Conservation (phyloP, 1,140 invertebrate species). For the Lineus longissimus region DNA sequence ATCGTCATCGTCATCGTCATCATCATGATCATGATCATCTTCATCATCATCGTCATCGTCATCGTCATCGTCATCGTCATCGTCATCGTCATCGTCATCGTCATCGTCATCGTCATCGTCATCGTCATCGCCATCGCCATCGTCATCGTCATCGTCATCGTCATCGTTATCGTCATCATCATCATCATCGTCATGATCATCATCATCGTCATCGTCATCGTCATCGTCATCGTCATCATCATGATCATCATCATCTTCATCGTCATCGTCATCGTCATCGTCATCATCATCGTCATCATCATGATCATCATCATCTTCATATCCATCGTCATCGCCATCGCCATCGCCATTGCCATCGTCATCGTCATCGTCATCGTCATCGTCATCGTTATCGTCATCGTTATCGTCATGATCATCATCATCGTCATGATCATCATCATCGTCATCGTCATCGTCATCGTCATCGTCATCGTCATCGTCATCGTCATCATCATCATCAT, state of each 20-base stretch:
- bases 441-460: slow-evolving; percentile 2
- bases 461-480: slow-evolving; percentile 2
- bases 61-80: slow-evolving; percentile 1
- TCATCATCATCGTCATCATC: neutral
- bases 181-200: no score
- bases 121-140: slow-evolving; percentile 1
- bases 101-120: slow-evolving; percentile 1
- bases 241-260: neutral
- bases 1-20: slow-evolving; percentile 1
- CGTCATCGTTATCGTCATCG: slow-evolving; percentile 2
- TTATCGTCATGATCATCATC: no score
- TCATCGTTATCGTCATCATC: no score
- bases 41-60: slow-evolving; percentile 1
- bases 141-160: slow-evolving; percentile 1
- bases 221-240: slow-evolving; percentile 1
- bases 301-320: neutral
- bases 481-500: slow-evolving; percentile 2
- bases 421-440: no score
- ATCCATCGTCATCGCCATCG: neutral
- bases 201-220: no score
- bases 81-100: slow-evolving; percentile 1
- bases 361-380: slow-evolving; percentile 2
- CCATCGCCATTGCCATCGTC: neutral
- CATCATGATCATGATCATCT: neutral
- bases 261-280: neutral